phyloP scores from a whole-genome alignment of 2,113 vertebrate species.

The Gymnogyps californianus region DNA sequence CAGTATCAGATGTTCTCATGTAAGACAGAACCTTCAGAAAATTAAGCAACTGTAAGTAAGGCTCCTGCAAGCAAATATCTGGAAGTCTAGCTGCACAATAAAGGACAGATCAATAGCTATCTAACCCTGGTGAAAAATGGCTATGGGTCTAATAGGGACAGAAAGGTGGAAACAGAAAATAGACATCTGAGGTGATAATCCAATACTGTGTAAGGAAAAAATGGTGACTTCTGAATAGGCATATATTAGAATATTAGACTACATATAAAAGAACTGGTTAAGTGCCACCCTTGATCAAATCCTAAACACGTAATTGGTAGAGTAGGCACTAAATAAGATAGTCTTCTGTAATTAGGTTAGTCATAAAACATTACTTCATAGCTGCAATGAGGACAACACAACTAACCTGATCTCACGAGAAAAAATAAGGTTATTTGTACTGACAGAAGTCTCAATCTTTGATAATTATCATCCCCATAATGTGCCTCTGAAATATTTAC shows the following conservation, averaged over 20 bases:
- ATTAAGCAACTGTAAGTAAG: not conserved
- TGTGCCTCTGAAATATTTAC: not conserved
- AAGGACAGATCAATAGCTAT: not conserved
- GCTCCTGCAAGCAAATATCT: not conserved
- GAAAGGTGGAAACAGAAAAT: not conserved
- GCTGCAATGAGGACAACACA: not conserved
- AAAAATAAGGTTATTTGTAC: not conserved
- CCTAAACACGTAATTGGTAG: not conserved
- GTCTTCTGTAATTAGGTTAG: not conserved
- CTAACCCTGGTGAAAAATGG: not conserved
- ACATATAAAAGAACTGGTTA: not conserved
- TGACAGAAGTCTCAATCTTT: not conserved
- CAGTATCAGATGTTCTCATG: not conserved
- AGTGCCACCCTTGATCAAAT: not conserved
- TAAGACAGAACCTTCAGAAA: not conserved
- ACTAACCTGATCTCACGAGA: not conserved
- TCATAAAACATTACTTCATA: not conserved
- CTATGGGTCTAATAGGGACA: not conserved
- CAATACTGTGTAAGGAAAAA: not conserved
- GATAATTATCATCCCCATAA: not conserved
- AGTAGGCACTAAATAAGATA: not conserved
- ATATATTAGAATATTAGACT: not conserved
- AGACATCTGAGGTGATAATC: not conserved
- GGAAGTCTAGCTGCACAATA: not conserved
- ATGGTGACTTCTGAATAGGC: not conserved